These are phyloP conservation scores for Rynchops niger DNA, from an alignment of 2,113 vertebrate genomes.

Conservation along the genomic window DNA sequence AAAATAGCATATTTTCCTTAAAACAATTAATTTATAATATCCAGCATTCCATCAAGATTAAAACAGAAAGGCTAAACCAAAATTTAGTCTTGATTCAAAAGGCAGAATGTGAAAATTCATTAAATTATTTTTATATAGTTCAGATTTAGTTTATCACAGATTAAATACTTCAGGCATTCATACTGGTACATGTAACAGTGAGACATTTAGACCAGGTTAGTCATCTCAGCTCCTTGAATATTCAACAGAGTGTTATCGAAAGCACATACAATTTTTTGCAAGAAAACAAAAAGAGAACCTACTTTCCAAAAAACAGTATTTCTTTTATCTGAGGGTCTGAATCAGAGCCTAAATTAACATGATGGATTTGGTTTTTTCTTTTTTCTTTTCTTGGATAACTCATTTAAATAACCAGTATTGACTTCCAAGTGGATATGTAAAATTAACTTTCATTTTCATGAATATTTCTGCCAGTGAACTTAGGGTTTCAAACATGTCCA, in stretches of 20 bases:
- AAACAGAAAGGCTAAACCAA: not conserved
- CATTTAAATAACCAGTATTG: not conserved
- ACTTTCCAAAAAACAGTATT: not conserved
- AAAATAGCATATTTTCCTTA: not conserved
- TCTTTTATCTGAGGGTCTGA: not conserved
- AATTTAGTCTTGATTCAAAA: not conserved
- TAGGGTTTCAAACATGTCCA: not conserved
- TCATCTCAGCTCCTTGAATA: not conserved
- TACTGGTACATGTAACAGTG: no score
- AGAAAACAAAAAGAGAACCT: not conserved
- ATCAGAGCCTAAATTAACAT: not conserved
- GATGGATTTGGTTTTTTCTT: fast-evolving
- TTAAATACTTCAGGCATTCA: not conserved
- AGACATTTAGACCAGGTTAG: not conserved
- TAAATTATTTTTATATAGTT: not conserved
- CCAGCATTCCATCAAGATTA: not conserved
- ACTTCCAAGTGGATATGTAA: not conserved
- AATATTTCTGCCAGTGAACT: not conserved
- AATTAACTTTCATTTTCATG: not conserved
- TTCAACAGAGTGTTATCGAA: not conserved
- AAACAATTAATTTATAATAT: not conserved
- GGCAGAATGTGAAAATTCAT: not conserved
- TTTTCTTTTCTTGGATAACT: not conserved
- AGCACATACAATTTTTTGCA: not conserved
- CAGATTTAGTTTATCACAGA: not conserved